Evolutionary conservation across 2,797 vertebrate species (phyloP).

Genomic region (Halcyon leucocephala): DNA sequence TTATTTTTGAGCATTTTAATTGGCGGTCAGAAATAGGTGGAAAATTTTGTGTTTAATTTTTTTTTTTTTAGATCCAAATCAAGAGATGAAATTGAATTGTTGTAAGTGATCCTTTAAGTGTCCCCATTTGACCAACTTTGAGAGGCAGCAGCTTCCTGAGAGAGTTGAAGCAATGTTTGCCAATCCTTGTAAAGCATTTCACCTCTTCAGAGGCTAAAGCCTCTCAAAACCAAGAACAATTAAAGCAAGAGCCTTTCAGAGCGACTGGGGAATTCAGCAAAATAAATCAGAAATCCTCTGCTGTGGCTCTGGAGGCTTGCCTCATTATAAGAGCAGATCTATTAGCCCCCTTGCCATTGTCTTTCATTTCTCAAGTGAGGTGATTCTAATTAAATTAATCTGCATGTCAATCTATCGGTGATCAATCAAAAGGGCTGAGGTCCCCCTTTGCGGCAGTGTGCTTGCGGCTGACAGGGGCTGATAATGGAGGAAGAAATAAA

Average conservation of each 20-base stretch:
- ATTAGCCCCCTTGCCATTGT: conserved; percentile 86
- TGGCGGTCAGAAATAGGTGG: background rate
- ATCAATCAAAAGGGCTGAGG: conserved; percentile 85
- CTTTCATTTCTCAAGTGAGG: conserved; percentile 89
- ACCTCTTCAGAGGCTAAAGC: conserved; percentile 83
- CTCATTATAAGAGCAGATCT: conserved; percentile 86
- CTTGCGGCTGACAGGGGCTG: conserved; percentile 86
- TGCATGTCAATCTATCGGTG: conserved; percentile 89
- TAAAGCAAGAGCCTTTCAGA: conserved; percentile 81
- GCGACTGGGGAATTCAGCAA: conserved; percentile 82
- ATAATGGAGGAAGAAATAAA: conserved; percentile 89
- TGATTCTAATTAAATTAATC: conserved; percentile 92
- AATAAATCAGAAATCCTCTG: conserved; percentile 85
- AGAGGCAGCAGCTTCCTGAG: conserved; percentile 71
- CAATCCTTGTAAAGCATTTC: conserved; percentile 81
- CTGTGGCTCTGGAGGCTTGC: conserved; percentile 76
- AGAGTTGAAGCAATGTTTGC: conserved; percentile 75
- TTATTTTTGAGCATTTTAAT: conserved; percentile 16
- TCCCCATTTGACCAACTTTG: conserved; percentile 64
- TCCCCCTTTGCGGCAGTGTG: conserved; percentile 79
- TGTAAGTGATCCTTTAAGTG: conserved; percentile 60
- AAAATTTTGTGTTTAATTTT: background rate
- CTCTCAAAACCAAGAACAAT: conserved; percentile 86
- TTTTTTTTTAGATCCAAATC: background rate
- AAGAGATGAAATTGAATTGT: conserved; percentile 33